These are phyloP conservation scores for Oeneis ivallda DNA, from an alignment of 2,888 invertebrate species.

Conservation along the genomic window DNA sequence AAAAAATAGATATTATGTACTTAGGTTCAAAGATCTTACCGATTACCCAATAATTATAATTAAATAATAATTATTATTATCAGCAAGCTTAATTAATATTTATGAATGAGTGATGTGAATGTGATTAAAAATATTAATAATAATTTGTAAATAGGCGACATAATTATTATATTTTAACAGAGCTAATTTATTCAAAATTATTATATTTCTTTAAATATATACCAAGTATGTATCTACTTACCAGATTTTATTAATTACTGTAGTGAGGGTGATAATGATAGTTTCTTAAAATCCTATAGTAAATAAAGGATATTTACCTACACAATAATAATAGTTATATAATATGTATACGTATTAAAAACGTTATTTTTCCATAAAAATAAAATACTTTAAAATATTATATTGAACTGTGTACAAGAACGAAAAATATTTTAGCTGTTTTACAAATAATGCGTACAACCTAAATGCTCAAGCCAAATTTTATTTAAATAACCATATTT, in stretches of 20 bases:
- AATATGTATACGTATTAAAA: not conserved
- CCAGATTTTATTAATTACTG: not conserved
- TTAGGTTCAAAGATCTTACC: too few relatives aligned
- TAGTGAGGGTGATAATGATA: not conserved
- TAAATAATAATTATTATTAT: not conserved
- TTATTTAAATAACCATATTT: not conserved
- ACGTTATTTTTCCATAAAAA: not conserved
- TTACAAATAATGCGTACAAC: not conserved
- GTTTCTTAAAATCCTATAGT: not conserved
- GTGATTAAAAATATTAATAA: not conserved
- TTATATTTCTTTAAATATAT: not conserved
- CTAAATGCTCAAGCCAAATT: not conserved
- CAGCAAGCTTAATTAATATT: not conserved
- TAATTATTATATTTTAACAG: not conserved
- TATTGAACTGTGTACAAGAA: not conserved
- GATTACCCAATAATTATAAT: not conserved
- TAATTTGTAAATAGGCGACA: not conserved
- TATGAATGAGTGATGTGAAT: constrained; percentile 2
- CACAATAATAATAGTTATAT: not conserved
- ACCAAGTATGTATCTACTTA: not conserved
- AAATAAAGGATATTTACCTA: not conserved
- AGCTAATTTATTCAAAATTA: not conserved
- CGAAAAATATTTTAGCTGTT: not conserved
- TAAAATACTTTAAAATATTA: not conserved
- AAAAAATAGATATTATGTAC: not conserved